Evolutionary conservation across 1,140 invertebrate species (phyloP), one percentile per base, ranked within the genome.

Genomic region (Grapholita molesta): DNA sequence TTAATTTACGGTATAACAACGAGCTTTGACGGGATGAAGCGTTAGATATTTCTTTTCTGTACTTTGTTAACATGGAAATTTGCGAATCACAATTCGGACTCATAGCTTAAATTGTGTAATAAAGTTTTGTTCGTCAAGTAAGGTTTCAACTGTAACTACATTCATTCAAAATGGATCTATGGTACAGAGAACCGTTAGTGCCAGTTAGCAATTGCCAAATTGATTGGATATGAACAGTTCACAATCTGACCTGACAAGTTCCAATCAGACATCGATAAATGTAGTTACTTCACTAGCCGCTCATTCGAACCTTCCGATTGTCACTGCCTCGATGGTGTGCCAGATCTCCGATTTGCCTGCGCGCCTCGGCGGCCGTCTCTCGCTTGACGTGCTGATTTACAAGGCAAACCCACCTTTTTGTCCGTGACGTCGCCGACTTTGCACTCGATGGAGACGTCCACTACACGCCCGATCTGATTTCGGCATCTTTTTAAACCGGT

Each of bases 341-440:
- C 32, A 75, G 70, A 71, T 82, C 76, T 81, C 75, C 75, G 81
- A 84, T 86, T 82, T 82, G 78, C 79, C 69, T 79, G 77, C 70
- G 42, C 68, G 57, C 28, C 28, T 70, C 68, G 65, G 67, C 61
- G 64, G 68, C 71, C 52, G 42, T 68, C 48, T 15, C 48, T 53
- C 18, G 24, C 64, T 68, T 78, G 84, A 86, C 78, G 81, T 74
- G 85, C 77, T 80, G 81, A 86, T 85, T 87, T 86, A 84, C 80
- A 86, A 84, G 79, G 78, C 78, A 77, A 76, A 83, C 74, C 70
- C 78, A 83, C 84, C 84, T 83, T 83, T 77, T 80, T 73, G 72
- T 71, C 71, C 71, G 78, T 80, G 24, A 61, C 55, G 5, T 61
- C 25, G 55, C 28, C 24, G 55, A 15, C 24, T 28, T 30, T 18